Base-by-base conservation (phyloP, 2,888 invertebrate genomes). In the Drosophila testacea region DNA sequence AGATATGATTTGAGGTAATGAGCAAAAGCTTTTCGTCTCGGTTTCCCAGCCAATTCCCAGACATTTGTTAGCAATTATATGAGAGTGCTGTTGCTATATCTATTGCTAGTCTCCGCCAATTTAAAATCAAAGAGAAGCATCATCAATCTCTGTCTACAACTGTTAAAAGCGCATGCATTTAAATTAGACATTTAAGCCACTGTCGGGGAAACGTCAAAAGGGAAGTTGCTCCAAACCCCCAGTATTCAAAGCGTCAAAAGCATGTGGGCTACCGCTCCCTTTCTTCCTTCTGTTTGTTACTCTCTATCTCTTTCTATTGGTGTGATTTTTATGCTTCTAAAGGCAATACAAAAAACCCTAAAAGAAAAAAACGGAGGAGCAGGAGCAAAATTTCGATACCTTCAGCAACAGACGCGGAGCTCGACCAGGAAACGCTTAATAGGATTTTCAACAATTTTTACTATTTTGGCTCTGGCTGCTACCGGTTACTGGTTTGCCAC, bases 141-240 rank as follows among this genome's bases (percentile, higher is more conserved):
- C 90, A 90, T 91, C 91, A 90, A 90, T 90, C 91, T 90, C 89
- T 91, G 90, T 91, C 89, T 66, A 72, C 77, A 69, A 69, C 84
- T 86, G 84, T 88, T 86, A 87, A 90, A 85, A 89, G 83, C 85
- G 88, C 90, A 91, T 91, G 91, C 91, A 91, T 91, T 90, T 91
- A 91, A 91, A 91, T 91, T 91, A 91, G 89, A 91, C 91, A 91
- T 91, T 91, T 91, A 90, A 89, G 83, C 75, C 75, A 82, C 71
- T 62, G 59, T 13, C 57, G 64, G 60, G n/a, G 16, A 39, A 44
- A 34, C 41, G 34, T 27, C 27, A 47, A 50, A 47, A 46, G 60
- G 68, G 46, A 66, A 41, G 44, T 59, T 56, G 41, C 55, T 47
- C 52, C 71, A 72, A 63, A 50, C 39, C n/a, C 10, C 10, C 16